Evolutionary conservation across 2,113 vertebrate genomes (phyloP), one percentile per base, ranked within the genome.

Genomic region (Microtus pennsylvanicus): DNA sequence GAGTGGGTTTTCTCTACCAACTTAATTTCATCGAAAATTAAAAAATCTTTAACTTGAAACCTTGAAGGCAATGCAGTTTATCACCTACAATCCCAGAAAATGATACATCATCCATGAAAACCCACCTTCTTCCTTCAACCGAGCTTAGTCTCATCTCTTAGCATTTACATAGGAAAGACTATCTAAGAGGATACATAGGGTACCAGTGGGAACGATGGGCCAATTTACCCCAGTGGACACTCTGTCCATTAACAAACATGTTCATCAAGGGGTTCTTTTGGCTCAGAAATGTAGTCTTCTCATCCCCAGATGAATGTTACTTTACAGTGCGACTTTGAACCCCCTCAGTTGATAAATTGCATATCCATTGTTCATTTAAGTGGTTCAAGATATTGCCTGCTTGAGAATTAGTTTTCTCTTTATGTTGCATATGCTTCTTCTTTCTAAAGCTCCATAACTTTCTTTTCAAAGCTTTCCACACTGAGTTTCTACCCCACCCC

Each of bases 391-490:
- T 63, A 78, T 14, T n/a, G 22, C 22, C 7, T 80, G 5, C 30
- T 50, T 83, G 22, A 86, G 74, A 10, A 87, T 42, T 42, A 70
- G 7, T 52, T 50, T 76, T 58, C 16, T 91, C 87, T 4, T 52
- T 26, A 58, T 87, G 5, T 4, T 78, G 0, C 8, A 75, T 52
- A 61, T 42, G 5, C 17, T 76, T 93, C 26, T 87, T 1, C 21
- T 70, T 65, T 75, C n/a, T 69, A 47, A 90, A 35, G 1, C 26
- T 91, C 19, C 24, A 1, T 76, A 19, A 81, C 14, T 55, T 55
- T 89, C n/a, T 94, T 96, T 86, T 94, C 13, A 83, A 87, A 45
- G 55, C 30, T 96, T 94, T 76, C 35, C 26, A 74, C 13, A 35
- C 11, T 58, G 28, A 78, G 38, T 88, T 90, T 83, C 9, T 65